Percentiles rank a stretch among this genome's conserved stretches.
Conservation (phyloP, 2,797 vertebrate species). For the Pipistrellus kuhlii region DNA sequence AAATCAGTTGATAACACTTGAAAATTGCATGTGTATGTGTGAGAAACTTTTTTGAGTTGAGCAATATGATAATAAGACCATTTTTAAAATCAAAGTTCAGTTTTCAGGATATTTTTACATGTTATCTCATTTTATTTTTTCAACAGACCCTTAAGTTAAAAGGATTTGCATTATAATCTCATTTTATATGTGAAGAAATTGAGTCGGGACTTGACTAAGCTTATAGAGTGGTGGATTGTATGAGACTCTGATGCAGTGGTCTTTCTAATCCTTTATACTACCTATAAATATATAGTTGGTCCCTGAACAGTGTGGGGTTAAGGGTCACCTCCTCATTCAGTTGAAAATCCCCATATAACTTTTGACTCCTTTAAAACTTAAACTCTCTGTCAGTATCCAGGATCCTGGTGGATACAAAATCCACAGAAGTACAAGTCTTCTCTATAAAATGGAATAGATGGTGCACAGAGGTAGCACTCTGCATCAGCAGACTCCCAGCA, state of each 20-base stretch:
- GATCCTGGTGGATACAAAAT: neutral
- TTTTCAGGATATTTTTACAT: conserved; percentile 53
- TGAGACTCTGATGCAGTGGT: neutral
- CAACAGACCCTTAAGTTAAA: neutral
- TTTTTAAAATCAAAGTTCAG: neutral
- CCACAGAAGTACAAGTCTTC: neutral
- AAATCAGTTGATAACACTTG: conserved; percentile 55
- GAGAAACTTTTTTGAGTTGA: conserved; percentile 60
- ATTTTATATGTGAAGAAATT: conserved; percentile 35
- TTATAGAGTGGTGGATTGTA: neutral
- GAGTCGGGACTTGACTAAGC: conserved; percentile 27
- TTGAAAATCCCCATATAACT: neutral
- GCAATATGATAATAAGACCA: neutral
- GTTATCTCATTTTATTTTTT: neutral
- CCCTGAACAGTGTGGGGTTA: neutral
- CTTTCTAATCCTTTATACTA: neutral
- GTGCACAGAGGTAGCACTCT: neutral
- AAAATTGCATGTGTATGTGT: neutral
- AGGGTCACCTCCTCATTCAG: neutral
- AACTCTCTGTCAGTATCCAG: neutral
- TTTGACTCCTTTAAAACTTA: neutral
- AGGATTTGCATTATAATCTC: neutral
- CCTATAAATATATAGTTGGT: neutral
- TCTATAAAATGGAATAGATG: neutral
- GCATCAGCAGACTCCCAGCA: neutral